A percentile compares a stretch with the other conserved stretches of the same genome.
phyloP scores from a whole-genome alignment of 2,888 invertebrate genomes.

The Conchocele bisecta region DNA sequence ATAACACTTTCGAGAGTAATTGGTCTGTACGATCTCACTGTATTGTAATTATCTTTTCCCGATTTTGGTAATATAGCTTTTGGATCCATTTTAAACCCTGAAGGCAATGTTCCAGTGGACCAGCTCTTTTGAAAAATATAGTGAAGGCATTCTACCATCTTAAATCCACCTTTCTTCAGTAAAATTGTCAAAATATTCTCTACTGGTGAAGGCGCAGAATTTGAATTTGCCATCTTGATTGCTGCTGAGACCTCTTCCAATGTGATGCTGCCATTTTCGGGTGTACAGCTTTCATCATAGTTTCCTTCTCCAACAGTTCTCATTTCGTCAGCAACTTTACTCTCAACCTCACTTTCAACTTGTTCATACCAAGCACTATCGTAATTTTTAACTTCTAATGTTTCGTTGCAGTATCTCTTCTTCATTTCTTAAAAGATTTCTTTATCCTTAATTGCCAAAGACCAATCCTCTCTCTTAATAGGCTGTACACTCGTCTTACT shows the following conservation, averaged over 20 bases:
- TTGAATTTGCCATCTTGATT: background rate
- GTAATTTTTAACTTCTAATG: slow-evolving; percentile 3
- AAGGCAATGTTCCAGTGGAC: background rate
- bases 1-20: slow-evolving; percentile 4
- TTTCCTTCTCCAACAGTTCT: background rate
- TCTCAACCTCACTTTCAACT: background rate
- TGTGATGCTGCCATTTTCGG: background rate
- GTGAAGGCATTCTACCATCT: background rate
- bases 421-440: slow-evolving; percentile 9
- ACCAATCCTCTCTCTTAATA: background rate
- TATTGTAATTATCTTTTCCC: background rate
- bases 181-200: slow-evolving; percentile 4
- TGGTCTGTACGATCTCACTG: background rate
- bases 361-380: background rate
- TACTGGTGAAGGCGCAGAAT: slow-evolving; percentile 9
- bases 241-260: slow-evolving; percentile 4
- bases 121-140: slow-evolving; percentile 13
- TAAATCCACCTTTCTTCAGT: slow-evolving; percentile 7
- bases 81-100: slow-evolving; percentile 4
- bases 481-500: slow-evolving; percentile 1
- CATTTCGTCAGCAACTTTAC: background rate
- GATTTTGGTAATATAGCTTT: slow-evolving; percentile 5
- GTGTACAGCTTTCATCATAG: background rate
- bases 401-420: background rate
- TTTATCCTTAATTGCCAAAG: slow-evolving; percentile 8